These are phyloP conservation scores for Pristionchus exspectatus DNA, from an alignment of 2,888 invertebrate species.

Conservation along the genomic window DNA sequence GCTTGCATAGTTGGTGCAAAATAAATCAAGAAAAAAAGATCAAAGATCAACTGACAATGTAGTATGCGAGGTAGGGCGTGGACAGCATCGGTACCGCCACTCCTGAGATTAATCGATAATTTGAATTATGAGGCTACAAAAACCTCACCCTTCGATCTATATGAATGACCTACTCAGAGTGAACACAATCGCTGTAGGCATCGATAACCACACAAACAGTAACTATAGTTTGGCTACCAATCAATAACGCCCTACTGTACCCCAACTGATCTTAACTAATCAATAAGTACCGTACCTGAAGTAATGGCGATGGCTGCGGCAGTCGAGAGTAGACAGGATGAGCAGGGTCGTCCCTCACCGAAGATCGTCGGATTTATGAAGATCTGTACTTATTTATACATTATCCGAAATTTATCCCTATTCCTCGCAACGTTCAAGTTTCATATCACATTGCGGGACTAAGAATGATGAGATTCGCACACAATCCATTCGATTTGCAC, in stretches of 20 bases:
- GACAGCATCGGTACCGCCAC: conserved; percentile 69
- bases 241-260: not conserved
- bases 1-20: no score
- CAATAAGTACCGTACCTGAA: conserved; percentile 42
- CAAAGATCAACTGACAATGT: conserved; percentile 64
- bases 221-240: not conserved
- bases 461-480: no score
- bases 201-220: no score
- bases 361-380: conserved; percentile 56
- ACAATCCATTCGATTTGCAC: no score
- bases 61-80: conserved; percentile 72
- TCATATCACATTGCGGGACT: no score
- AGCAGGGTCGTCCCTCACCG: conserved; percentile 59
- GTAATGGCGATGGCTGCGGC: conserved; percentile 62
- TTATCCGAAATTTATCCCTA: not conserved
- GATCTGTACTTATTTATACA: conserved; percentile 10
- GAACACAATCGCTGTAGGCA: no score
- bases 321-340: conserved; percentile 59
- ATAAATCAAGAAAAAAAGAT: not conserved
- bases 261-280: no score
- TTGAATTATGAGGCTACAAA: not conserved
- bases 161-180: no score
- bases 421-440: no score
- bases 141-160: no score
- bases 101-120: conserved; percentile 56